Evolutionary conservation across 2,888 invertebrate species (phyloP), one percentile per base, ranked within the genome.

Genomic region (Hirtodrosophila confusa): DNA sequence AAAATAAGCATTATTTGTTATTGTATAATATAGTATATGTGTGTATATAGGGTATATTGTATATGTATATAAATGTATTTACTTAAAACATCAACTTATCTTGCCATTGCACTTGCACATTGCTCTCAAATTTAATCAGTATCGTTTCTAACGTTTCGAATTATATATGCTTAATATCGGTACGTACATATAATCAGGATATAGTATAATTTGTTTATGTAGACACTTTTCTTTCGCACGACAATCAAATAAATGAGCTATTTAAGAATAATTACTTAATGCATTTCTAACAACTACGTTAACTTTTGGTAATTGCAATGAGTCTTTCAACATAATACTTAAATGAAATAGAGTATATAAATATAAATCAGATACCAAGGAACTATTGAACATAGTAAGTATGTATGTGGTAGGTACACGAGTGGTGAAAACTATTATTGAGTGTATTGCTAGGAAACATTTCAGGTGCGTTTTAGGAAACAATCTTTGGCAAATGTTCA

Each of bases 251-350:
- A 58, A 69, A 65, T 33, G 27, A 33, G 9, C n/a, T n/a, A 45
- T n/a, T 9, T 36, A 24, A 43, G 29, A 70, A 40, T 43, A 50
- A 43, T 27, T 37, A 29, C 8, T 48, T 23, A 23, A 43, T 43
- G 53, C 10, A 6, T 43, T 31, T 48, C 79, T 85, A 79, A 72
- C 31, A 63, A 43, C 86, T 80, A 80, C 76, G 80, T 80, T 80
- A 86, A 80, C 86, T 85, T 61, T 75, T 54, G 65, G 33, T 86
- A 67, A 80, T 83, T 79, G 64, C 76, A 60, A 72, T 83, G 73
- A 79, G 80, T 86, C 77, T 79, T 58, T 69, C 39, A 60, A 75
- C 68, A 80, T 65, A 64, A 72, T 58, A 27, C 58, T 62, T 45
- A 57, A 27, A 33, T 43, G 27, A 60, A 31, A 8, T 31, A 31